Conservation (phyloP, 2,113 vertebrate genomes). For the Bagarius yarrelli region DNA sequence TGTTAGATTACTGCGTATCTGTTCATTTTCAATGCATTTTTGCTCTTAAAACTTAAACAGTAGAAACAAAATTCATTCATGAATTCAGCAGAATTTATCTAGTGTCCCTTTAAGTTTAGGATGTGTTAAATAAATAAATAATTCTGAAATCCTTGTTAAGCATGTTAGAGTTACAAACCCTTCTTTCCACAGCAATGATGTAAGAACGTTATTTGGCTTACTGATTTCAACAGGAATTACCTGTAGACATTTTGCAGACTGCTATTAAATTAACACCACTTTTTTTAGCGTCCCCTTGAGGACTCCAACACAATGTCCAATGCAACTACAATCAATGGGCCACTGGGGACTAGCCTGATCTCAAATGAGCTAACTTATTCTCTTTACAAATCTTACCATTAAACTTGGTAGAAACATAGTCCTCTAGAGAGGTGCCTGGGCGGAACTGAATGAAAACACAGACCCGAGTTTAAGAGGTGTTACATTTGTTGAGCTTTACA, state of each 20-base stretch:
- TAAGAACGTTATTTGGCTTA: background rate
- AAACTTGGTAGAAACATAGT: slow-evolving; percentile 13
- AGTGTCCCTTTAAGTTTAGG: background rate
- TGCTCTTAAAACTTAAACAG: too few relatives aligned
- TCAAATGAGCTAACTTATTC: slow-evolving; percentile 26
- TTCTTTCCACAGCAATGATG: background rate
- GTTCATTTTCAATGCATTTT: background rate
- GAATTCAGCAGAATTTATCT: too few relatives aligned
- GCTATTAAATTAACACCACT: too few relatives aligned
- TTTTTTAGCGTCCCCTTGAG: background rate
- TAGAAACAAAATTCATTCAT: too few relatives aligned
- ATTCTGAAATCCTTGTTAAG: background rate
- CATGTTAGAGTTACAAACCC: background rate
- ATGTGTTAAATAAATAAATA: background rate
- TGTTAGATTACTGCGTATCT: background rate
- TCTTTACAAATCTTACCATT: slow-evolving; percentile 34
- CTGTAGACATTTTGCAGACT: background rate
- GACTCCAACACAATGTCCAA: background rate
- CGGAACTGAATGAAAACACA: slow-evolving; percentile 8
- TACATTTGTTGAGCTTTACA: slow-evolving; percentile 10
- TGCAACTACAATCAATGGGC: background rate
- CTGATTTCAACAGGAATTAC: background rate
- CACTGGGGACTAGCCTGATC: slow-evolving; percentile 1
- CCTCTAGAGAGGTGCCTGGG: slow-evolving; percentile 5
- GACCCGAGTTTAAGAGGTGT: background rate